These are phyloP conservation scores for Empis livida DNA, from an alignment of 2,888 invertebrate species.

Conservation along the genomic window DNA sequence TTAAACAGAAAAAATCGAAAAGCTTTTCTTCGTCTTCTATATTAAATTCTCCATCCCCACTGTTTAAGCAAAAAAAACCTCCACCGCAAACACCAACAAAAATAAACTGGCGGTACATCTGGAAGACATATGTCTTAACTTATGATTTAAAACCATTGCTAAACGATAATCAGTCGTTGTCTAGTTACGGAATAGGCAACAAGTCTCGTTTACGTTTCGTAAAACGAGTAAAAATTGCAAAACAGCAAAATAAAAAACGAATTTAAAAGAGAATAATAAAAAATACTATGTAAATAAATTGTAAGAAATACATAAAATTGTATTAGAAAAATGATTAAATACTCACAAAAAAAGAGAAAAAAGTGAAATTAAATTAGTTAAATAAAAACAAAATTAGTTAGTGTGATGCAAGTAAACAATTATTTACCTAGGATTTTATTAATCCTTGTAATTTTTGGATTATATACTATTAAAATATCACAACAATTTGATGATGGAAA, in stretches of 20 bases:
- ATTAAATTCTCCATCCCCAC: background rate
- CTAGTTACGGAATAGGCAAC: background rate
- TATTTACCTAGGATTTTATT: background rate
- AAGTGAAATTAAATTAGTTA: background rate
- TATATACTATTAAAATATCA: background rate
- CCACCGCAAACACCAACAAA: background rate
- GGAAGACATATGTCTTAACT: background rate
- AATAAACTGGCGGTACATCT: background rate
- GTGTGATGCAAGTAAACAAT: background rate
- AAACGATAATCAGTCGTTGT: background rate
- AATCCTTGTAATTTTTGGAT: background rate
- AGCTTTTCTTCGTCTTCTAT: too few relatives aligned
- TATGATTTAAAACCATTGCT: background rate
- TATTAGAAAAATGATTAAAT: too few relatives aligned
- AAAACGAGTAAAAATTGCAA: background rate
- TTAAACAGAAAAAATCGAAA: background rate
- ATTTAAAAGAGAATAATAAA: too few relatives aligned
- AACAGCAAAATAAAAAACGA: background rate
- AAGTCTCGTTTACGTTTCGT: background rate
- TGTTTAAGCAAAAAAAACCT: background rate
- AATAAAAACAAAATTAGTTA: background rate
- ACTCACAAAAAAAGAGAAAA: background rate
- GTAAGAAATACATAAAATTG: too few relatives aligned
- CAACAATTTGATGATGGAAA: constrained; percentile 29
- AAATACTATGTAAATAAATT: too few relatives aligned